These are phyloP conservation scores for Apis cerana DNA, from an alignment of 1,140 invertebrate genomes.

Conservation along the genomic window DNA sequence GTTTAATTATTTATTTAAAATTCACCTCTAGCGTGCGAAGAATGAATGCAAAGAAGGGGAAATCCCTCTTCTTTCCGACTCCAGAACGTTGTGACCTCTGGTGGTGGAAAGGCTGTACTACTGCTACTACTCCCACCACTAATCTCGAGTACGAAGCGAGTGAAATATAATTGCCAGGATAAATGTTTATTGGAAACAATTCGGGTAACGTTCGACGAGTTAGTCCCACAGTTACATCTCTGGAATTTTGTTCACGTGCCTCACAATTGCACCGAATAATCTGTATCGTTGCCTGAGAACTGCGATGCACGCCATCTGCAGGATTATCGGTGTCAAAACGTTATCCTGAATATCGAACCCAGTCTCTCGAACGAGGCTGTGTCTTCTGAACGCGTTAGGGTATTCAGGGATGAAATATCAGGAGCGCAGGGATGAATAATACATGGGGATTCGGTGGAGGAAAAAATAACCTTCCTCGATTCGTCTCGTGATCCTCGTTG, in stretches of 20 bases:
- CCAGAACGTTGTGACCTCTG: too few relatives aligned
- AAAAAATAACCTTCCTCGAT: conserved; percentile 67
- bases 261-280: neutral
- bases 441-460: conserved; percentile 66
- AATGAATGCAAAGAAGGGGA: too few relatives aligned
- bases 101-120: too few relatives aligned
- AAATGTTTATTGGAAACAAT: too few relatives aligned
- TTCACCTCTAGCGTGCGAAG: too few relatives aligned
- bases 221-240: too few relatives aligned
- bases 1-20: too few relatives aligned
- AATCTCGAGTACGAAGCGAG: too few relatives aligned
- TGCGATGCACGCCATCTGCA: conserved; percentile 10
- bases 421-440: conserved; percentile 73
- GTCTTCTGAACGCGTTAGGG: conserved; percentile 67
- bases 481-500: conserved; percentile 54
- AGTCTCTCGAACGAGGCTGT: conserved; percentile 30
- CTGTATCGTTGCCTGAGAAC: neutral
- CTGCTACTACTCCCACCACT: too few relatives aligned
- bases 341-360: conserved; percentile 47
- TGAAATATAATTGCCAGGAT: too few relatives aligned
- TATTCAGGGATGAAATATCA: conserved; percentile 77
- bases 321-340: conserved; percentile 71
- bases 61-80: too few relatives aligned
- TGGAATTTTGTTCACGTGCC: neutral
- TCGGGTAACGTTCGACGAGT: too few relatives aligned